Percentiles rank a stretch among this genome's conserved stretches.
Evolutionary conservation across 2,888 invertebrate genomes (phyloP).

Genomic region (Strigamia maritima): DNA sequence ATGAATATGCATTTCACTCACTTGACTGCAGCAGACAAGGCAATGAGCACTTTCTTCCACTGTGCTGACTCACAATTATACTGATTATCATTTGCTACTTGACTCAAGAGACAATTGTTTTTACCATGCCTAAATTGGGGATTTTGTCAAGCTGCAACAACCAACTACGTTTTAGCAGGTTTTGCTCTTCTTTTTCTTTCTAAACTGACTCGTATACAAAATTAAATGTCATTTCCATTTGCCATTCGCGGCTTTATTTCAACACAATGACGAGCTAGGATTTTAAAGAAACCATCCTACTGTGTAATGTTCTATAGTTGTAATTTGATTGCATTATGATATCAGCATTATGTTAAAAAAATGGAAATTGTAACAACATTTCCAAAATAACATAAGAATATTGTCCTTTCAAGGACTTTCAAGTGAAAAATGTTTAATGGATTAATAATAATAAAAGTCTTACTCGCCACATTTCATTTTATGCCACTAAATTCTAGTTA

Average conservation of each 20-base stretch:
- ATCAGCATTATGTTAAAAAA: too few relatives aligned
- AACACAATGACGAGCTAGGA: neutral
- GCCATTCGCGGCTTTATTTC: neutral
- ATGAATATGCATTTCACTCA: slow-evolving; percentile 34
- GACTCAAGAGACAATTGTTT: slow-evolving; percentile 32
- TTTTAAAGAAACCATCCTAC: neutral
- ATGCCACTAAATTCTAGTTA: neutral
- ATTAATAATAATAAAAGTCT: neutral
- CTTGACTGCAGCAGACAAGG: slow-evolving; percentile 30
- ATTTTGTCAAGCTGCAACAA: neutral
- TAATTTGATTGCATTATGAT: too few relatives aligned
- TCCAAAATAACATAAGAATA: too few relatives aligned
- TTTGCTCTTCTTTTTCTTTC: neutral
- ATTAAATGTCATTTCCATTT: slow-evolving; percentile 5
- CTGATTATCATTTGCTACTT: slow-evolving; percentile 32
- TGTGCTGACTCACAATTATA: slow-evolving; percentile 32
- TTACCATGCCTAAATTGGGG: slow-evolving; percentile 24
- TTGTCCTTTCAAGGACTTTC: too few relatives aligned
- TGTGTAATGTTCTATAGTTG: too few relatives aligned
- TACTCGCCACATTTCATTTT: neutral
- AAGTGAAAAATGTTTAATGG: too few relatives aligned
- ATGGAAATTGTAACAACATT: too few relatives aligned
- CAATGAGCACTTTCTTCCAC: slow-evolving; percentile 32
- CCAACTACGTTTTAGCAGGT: neutral
- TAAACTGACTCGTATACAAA: neutral